Conservation (phyloP, 2,113 vertebrate species). For the Callospermophilus lateralis region DNA sequence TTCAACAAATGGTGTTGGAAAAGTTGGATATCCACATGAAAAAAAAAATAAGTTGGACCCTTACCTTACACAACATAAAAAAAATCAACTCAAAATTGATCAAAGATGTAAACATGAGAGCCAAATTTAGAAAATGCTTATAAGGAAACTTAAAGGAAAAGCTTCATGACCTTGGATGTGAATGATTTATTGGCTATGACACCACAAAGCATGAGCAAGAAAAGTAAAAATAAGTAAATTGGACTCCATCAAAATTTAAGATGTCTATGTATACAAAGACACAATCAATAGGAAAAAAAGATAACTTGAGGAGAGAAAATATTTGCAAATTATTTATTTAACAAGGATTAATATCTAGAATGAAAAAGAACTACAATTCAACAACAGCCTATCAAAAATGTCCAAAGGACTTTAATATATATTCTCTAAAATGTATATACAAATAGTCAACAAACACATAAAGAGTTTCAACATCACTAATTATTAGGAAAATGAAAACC, state of each 20-base stretch:
- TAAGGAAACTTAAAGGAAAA: background rate
- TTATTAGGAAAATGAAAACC: constrained; percentile 15
- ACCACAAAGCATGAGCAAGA: background rate
- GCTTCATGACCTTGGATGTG: background rate
- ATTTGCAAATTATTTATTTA: background rate
- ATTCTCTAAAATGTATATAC: background rate
- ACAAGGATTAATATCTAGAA: background rate
- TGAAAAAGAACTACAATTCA: background rate
- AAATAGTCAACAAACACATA: background rate
- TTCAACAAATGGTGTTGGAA: background rate
- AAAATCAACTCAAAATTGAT: background rate
- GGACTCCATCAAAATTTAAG: background rate
- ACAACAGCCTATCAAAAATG: background rate
- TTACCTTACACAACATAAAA: background rate
- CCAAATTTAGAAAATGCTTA: background rate
- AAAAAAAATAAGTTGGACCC: background rate
- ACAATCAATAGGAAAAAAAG: background rate
- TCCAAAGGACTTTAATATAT: background rate
- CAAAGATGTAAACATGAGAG: background rate
- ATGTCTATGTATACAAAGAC: background rate
- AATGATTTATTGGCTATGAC: constrained; percentile 1
- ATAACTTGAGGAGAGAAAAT: background rate
- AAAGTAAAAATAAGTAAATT: constrained; percentile 39
- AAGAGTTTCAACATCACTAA: background rate
- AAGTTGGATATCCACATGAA: background rate